Percentiles rank a stretch among this genome's conserved stretches.
Conservation (phyloP, 2,113 vertebrate species). For the Misgurnus mizolepis region DNA sequence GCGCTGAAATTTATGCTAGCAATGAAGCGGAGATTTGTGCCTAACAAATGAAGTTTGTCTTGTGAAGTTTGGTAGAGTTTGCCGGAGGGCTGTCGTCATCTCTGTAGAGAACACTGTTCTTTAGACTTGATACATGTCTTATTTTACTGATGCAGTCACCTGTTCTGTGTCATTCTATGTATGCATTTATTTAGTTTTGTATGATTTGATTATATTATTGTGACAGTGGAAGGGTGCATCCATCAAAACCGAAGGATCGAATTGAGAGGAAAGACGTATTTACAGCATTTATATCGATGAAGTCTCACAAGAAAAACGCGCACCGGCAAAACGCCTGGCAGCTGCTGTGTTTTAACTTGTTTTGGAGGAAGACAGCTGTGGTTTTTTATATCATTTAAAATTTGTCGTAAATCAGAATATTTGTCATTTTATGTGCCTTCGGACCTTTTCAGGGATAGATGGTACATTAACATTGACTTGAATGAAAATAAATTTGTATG, state of each 20-base stretch:
- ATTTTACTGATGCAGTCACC: slow-evolving; percentile 7
- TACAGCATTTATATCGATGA: neutral
- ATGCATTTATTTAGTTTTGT: slow-evolving; percentile 12
- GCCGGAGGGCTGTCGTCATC: slow-evolving; percentile 30
- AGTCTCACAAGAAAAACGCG: neutral
- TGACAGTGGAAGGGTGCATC: neutral
- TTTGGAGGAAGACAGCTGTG: too few species aligned
- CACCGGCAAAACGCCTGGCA: too few species aligned
- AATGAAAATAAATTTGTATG: too few species aligned
- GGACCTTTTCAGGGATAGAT: too few species aligned
- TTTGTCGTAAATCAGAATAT: too few species aligned
- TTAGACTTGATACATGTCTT: slow-evolving; percentile 26
- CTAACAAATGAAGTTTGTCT: slow-evolving; percentile 40
- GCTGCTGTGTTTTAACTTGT: too few species aligned
- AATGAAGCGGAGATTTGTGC: slow-evolving; percentile 31
- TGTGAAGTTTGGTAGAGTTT: slow-evolving; percentile 39
- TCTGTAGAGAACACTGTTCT: slow-evolving; percentile 46
- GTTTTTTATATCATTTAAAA: too few species aligned
- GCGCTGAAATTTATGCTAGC: slow-evolving; percentile 38
- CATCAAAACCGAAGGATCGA: slow-evolving; percentile 1
- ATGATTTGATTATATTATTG: slow-evolving; percentile 22
- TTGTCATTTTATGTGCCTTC: too few species aligned
- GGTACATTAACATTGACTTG: too few species aligned
- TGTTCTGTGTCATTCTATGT: slow-evolving; percentile 10
- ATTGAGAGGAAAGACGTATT: neutral